A percentile compares a stretch with the other conserved stretches of the same genome.
Evolutionary conservation across 2,888 invertebrate species (phyloP).

Genomic region (Melanchra persicariae): DNA sequence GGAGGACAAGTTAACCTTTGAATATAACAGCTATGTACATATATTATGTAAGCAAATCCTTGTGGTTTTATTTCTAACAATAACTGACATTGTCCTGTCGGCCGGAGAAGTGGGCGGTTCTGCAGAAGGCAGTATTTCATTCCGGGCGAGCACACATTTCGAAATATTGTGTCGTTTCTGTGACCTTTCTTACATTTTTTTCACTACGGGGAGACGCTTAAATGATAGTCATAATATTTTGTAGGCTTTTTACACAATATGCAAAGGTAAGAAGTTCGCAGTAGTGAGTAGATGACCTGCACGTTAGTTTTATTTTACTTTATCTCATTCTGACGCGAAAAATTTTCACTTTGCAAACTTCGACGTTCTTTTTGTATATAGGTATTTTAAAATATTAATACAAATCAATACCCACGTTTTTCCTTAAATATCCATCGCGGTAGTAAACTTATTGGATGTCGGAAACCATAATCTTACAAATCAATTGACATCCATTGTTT

Average conservation of each 20-base stretch:
- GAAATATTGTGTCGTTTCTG: constrained; percentile 69
- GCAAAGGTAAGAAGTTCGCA: constrained; percentile 17
- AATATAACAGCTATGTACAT: constrained; percentile 46
- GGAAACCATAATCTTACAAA: constrained; percentile 54
- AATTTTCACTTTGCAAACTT: neutral
- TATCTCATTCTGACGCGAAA: neutral
- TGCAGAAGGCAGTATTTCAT: constrained; percentile 81
- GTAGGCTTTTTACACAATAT: constrained; percentile 1
- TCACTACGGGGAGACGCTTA: constrained; percentile 29
- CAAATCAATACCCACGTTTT: constrained; percentile 3
- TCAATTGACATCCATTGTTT: constrained; percentile 49
- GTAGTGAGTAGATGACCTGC: neutral
- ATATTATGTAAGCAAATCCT: constrained; percentile 68
- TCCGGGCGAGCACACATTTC: constrained; percentile 74
- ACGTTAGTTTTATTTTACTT: constrained; percentile 4
- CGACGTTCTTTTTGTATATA: too few relatives aligned
- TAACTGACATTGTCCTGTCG: constrained; percentile 80
- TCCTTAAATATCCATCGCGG: neutral
- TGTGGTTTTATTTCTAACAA: constrained; percentile 79
- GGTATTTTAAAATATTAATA: too few relatives aligned
- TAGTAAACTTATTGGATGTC: constrained; percentile 49
- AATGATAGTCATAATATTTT: constrained; percentile 27
- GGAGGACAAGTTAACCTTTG: constrained; percentile 41
- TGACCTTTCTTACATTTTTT: constrained; percentile 61
- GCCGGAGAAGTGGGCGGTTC: constrained; percentile 79